These are phyloP conservation scores for Pelecanoides urinatrix DNA, from an alignment of 2,113 vertebrate genomes.

Conservation along the genomic window DNA sequence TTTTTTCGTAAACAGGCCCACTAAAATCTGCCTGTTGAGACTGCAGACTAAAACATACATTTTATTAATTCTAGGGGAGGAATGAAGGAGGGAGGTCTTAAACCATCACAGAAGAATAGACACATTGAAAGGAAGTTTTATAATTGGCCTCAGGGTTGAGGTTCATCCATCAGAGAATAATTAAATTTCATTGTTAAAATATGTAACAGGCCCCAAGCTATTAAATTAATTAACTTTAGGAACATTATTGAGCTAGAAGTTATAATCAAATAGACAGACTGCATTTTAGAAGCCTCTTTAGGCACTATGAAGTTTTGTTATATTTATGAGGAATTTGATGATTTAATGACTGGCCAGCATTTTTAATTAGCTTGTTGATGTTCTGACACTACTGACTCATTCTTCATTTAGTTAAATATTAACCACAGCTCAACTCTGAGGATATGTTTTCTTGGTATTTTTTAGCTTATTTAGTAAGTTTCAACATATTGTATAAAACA, in stretches of 20 bases:
- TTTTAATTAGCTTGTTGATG: not conserved
- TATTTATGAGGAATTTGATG: not conserved
- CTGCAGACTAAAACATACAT: not conserved
- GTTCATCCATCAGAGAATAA: not conserved
- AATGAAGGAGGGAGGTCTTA: not conserved
- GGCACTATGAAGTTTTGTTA: not conserved
- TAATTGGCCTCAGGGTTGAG: not conserved
- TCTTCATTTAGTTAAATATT: not conserved
- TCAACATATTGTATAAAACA: not conserved
- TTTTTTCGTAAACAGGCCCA: not conserved
- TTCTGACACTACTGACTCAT: not conserved
- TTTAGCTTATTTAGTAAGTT: not conserved
- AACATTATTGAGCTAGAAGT: conserved; percentile 4
- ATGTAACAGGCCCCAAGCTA: not conserved
- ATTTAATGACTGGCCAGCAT: not conserved
- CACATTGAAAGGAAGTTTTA: not conserved
- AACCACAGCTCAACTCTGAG: not conserved
- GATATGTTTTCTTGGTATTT: not conserved
- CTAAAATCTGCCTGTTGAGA: not conserved
- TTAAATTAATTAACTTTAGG: conserved; percentile 9
- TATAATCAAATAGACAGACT: not conserved
- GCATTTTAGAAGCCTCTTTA: not conserved
- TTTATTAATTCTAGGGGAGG: not conserved
- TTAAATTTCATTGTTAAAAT: conserved; percentile 18
- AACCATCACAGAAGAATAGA: not conserved